Base-by-base conservation (phyloP, 2,888 invertebrate species). In the Antheraea yamamai region DNA sequence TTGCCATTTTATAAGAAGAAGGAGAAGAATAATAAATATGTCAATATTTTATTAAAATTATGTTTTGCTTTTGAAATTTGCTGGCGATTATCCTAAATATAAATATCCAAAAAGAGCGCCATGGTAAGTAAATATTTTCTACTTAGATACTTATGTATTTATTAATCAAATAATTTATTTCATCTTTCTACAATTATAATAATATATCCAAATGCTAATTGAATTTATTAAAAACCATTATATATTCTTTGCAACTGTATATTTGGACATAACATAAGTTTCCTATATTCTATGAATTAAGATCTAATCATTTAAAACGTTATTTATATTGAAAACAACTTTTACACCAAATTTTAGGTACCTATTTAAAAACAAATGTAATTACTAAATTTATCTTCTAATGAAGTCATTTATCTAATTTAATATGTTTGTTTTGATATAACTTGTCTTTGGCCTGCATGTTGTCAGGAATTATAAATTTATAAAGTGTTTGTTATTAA, bases 311-410 rank as follows among this genome's bases (percentile, higher is more conserved):
- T 10, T 61, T 16, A 66, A 3, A 4, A 30, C 64, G 16, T 16
- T 12, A 66, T 16, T 23, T n/a, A 66, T 30, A 3, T 61, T 61
- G 2, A 61, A 61, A 61, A 61, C 23, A 12, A 23, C n/a, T n/a
- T n/a, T n/a, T 23, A 61, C 12, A 61, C 8, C 7, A 61, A 23
- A 23, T n/a, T 61, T 61, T 12, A 8, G 61, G 8, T 55, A 55
- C 7, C 4, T 55, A 55, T 20, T 1, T 55, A 20, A 55, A 12
- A 61, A 23, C 23, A 61, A 23, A 16, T 66, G 16, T 26, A 66
- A 66, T 66, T 66, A 66, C 64, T 16, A 66, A 66, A 30, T 66
- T 30, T 66, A 30, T 66, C 47, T 47, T 64, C 26, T 66, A 66
- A 66, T 30, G 64, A 66, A 66, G 64, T 8, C 14, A 30, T 66